Conservation (phyloP, 2,888 invertebrate species). For the Amblyteles armatorius region DNA sequence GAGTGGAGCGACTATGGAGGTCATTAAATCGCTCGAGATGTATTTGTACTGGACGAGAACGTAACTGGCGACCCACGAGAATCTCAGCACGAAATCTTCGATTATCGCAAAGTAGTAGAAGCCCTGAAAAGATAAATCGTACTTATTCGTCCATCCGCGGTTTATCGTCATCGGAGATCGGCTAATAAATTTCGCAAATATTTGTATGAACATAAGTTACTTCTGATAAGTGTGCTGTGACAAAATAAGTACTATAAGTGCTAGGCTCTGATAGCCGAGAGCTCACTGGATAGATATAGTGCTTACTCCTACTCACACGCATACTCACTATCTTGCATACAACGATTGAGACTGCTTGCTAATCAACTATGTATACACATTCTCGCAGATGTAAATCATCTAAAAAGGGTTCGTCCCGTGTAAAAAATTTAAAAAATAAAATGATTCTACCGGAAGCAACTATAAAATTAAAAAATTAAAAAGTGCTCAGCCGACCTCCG, state of each 20-base stretch:
- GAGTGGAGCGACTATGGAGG: slow-evolving; percentile 92
- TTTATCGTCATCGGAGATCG: slow-evolving; percentile 24
- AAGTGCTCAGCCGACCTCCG: neutral
- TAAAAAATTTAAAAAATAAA: slow-evolving; percentile 6
- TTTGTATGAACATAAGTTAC: neutral
- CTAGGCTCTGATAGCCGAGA: no score
- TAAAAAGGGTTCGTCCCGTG: no score
- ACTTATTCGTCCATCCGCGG: slow-evolving; percentile 8
- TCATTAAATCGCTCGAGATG: slow-evolving; percentile 92
- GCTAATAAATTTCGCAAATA: neutral
- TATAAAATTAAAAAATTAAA: neutral
- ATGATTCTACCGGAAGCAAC: slow-evolving; percentile 14
- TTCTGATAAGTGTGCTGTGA: neutral
- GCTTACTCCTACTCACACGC: no score
- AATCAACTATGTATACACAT: no score
- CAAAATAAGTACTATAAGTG: neutral
- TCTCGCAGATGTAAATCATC: no score
- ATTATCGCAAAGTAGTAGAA: slow-evolving; percentile 98
- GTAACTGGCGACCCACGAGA: slow-evolving; percentile 96
- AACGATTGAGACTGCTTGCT: no score
- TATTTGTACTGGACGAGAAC: slow-evolving; percentile 92
- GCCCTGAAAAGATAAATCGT: slow-evolving; percentile 86
- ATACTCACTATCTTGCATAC: no score
- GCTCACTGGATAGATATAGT: no score
- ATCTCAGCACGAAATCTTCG: slow-evolving; percentile 96